Percentiles rank a stretch among this genome's conserved stretches.
phyloP scores from a whole-genome alignment of 2,888 invertebrate genomes.

The Bellardia pandia region DNA sequence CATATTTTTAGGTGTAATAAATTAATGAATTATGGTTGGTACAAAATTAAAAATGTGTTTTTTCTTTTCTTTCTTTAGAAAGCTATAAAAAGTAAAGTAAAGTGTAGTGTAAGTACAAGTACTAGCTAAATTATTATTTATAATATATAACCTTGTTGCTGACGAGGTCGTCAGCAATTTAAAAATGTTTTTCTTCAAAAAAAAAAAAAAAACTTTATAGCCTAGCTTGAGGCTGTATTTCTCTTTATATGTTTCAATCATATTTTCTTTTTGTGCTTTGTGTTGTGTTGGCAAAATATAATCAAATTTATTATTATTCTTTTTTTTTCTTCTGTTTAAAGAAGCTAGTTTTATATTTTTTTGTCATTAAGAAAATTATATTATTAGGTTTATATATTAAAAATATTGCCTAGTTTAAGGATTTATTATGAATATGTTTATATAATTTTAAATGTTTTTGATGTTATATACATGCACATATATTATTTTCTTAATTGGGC shows the following conservation, averaged over 20 bases:
- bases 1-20: conserved; percentile 38
- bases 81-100: not conserved
- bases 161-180: conserved; percentile 36
- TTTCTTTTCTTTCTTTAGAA: not conserved
- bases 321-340: not conserved
- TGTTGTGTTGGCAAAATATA: not conserved
- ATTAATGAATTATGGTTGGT: not conserved
- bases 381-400: conserved; percentile 18
- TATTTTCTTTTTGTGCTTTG: conserved; percentile 1
- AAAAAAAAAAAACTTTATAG: conserved; percentile 28
- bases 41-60: conserved; percentile 17
- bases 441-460: not conserved
- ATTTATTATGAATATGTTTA: not conserved
- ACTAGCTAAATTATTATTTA: conserved; percentile 26
- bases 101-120: not conserved
- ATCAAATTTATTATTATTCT: not conserved
- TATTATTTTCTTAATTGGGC: not conserved
- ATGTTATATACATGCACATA: no score
- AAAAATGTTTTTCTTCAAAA: conserved; percentile 19
- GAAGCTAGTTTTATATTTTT: not conserved
- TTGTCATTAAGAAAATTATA: conserved; percentile 3
- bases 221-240: not conserved
- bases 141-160: not conserved
- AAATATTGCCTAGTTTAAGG: not conserved
- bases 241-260: not conserved